Evolutionary conservation across 2,888 invertebrate species (phyloP), one percentile per base, ranked within the genome.

Genomic region (Sphaerophoria rueppellii): DNA sequence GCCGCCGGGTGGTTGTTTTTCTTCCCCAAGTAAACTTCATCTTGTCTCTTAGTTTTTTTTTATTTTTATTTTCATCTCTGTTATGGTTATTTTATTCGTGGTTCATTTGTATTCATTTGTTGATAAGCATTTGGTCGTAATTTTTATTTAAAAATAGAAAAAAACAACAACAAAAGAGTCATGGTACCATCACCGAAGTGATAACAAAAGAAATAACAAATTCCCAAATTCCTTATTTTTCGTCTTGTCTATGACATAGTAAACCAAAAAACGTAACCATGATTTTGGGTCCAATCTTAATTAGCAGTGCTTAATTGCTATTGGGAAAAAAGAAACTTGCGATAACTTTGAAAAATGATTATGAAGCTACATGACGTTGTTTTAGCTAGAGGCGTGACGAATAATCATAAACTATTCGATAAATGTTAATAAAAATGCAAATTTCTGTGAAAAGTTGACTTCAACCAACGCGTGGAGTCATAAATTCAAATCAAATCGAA

Each of bases 51-150:
- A 40, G 43, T 54, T 63, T 60, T 58, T 79, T 50, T 1, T 58
- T 52, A 35, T 50, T 58, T 35, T 72, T 34, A 50, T 52, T 16
- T 71, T 71, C 57, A 58, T n/a, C 40, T 43, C 55, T 63, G 76
- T 72, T 77, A 73, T 86, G 77, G 74, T 76, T 55, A 80, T 86
- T 82, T 83, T 83, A 86, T 86, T 79, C 78, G 71, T 70, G 35
- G 73, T 81, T 85, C 85, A 85, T 81, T 85, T 85, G 85, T 85
- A 85, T 85, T 85, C 73, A 85, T 85, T 85, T 85, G 85, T 69
- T 85, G 85, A 85, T 85, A 85, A 85, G 58, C 43, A 61, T 57
- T 79, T 60, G 79, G 54, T 75, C 40, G 50, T 72, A 72, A 24
- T 35, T 40, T 16, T 32, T 16, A 37, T 65, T 65, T 37, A 35